Evolutionary conservation across 1,140 invertebrate genomes (phyloP).

Genomic region (Ctenoplectra terminalis): DNA sequence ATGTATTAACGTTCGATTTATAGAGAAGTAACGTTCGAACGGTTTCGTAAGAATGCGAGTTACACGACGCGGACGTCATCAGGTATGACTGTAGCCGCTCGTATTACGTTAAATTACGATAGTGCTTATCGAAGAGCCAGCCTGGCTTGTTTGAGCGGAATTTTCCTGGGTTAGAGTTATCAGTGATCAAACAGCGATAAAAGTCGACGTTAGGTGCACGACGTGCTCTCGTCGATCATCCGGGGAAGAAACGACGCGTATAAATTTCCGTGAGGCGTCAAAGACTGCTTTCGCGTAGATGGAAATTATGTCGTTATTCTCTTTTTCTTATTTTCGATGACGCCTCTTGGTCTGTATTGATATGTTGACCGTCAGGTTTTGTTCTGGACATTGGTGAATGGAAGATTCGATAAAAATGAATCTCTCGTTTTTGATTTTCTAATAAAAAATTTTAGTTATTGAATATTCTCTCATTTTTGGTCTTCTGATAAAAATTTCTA

Average conservation of each 20-base stretch:
- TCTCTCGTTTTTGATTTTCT: too few species aligned
- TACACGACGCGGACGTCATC: background rate
- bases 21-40: too few species aligned
- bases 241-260: background rate
- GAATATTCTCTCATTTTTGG: too few species aligned
- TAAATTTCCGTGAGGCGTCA: background rate
- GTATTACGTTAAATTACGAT: constrained; percentile 36
- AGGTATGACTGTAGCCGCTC: background rate
- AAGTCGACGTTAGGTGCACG: background rate
- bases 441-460: too few species aligned
- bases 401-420: too few species aligned
- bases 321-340: too few species aligned
- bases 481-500: too few species aligned
- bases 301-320: too few species aligned
- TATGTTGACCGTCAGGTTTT: too few species aligned
- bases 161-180: constrained; percentile 61
- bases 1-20: background rate
- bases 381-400: too few species aligned
- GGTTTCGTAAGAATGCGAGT: background rate
- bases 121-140: constrained; percentile 49
- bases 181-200: constrained; percentile 70
- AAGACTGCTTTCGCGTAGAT: background rate
- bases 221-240: constrained; percentile 9
- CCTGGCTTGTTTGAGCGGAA: constrained; percentile 45
- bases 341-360: too few species aligned